A percentile compares a stretch with the other conserved stretches of the same genome.
These are phyloP conservation scores for Menidia beryllina DNA, from an alignment of 2,113 vertebrate genomes.

Conservation along the genomic window DNA sequence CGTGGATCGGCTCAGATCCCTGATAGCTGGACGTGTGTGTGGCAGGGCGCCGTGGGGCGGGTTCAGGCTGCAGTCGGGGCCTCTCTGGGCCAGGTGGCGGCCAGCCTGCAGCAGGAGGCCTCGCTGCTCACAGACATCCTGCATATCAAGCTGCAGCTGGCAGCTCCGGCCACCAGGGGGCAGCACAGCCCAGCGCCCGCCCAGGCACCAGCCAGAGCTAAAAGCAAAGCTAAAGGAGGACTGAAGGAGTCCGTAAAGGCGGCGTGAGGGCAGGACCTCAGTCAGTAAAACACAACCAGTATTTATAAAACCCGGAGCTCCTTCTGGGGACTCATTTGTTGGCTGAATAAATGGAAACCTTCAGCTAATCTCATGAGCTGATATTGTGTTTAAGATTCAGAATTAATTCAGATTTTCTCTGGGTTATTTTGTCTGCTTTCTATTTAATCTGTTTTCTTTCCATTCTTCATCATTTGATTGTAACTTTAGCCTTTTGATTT, in stretches of 20 bases:
- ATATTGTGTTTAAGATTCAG: too few species aligned
- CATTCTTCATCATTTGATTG: too few species aligned
- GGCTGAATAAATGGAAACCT: too few species aligned
- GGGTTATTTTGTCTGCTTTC: not conserved
- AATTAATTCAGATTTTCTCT: too few species aligned
- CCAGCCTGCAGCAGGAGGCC: constrained; percentile 47
- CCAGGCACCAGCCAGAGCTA: not conserved
- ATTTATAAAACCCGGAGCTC: too few species aligned
- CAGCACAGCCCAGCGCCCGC: constrained; percentile 6
- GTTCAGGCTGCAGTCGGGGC: constrained; percentile 40
- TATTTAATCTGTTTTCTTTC: not conserved
- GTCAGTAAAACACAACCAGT: too few species aligned
- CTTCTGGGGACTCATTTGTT: too few species aligned
- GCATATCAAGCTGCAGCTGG: constrained; percentile 53
- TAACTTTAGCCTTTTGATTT: too few species aligned
- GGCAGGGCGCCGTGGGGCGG: constrained; percentile 30
- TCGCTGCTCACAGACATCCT: constrained; percentile 47
- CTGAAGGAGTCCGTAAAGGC: constrained; percentile 2
- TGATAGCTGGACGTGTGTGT: not conserved
- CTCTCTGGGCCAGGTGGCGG: constrained; percentile 34
- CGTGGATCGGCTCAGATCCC: too few species aligned
- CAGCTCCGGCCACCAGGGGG: constrained; percentile 12
- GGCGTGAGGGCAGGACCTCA: not conserved
- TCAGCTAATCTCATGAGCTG: too few species aligned
- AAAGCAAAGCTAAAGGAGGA: not conserved